phyloP scores from a whole-genome alignment of 2,113 vertebrate species.

The Phalacrocorax aristotelis region DNA sequence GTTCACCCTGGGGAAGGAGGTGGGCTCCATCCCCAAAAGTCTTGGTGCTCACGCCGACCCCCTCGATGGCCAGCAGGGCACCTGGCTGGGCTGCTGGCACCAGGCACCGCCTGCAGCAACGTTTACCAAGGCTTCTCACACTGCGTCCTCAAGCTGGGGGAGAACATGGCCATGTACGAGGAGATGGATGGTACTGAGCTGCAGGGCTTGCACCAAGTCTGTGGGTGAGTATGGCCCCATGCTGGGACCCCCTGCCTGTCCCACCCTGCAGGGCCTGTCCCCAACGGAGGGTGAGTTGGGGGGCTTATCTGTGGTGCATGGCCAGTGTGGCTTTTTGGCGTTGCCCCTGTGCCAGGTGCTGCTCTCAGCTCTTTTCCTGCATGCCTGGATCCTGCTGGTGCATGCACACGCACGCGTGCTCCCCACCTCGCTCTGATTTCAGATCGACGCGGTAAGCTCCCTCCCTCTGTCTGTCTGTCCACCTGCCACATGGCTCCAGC shows the following conservation, averaged over 20 bases:
- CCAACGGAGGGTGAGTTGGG: fast-evolving
- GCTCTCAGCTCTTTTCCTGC: background rate
- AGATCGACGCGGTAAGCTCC: background rate
- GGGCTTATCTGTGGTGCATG: fast-evolving
- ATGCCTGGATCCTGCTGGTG: fast-evolving
- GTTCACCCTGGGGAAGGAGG: background rate
- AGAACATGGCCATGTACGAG: constrained; percentile 73
- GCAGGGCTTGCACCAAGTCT: constrained; percentile 68
- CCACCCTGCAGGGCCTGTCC: fast-evolving
- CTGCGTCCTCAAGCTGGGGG: constrained; percentile 75
- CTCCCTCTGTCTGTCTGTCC: background rate
- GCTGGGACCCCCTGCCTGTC: fast-evolving
- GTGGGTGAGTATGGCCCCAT: constrained; percentile 39
- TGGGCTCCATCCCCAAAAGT: background rate
- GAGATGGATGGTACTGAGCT: constrained; percentile 63
- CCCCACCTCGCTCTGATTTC: fast-evolving
- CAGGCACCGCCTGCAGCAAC: constrained; percentile 60
- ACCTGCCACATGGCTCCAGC: background rate
- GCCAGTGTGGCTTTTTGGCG: background rate
- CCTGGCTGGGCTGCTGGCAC: constrained; percentile 34
- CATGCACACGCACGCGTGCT: fast-evolving
- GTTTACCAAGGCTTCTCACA: constrained; percentile 78
- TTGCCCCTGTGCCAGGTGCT: background rate
- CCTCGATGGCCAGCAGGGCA: constrained; percentile 21
- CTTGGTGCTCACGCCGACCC: background rate